Percentiles rank a stretch among this genome's conserved stretches.
Evolutionary conservation across 2,888 invertebrate genomes (phyloP).

Genomic region (Patella caerulea): DNA sequence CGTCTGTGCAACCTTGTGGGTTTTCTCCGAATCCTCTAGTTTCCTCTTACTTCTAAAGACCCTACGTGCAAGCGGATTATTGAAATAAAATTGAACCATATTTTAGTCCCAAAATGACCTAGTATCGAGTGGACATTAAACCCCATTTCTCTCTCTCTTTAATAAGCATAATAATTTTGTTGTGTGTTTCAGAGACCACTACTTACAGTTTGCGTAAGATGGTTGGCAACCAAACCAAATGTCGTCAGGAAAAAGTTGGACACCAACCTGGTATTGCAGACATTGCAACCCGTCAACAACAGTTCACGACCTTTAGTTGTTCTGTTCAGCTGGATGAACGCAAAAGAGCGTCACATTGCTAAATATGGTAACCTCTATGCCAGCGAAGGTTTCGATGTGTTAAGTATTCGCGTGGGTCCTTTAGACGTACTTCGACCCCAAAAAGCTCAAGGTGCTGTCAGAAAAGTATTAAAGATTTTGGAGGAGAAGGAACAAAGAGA

Average conservation of each 20-base stretch:
- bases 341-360: slow-evolving; percentile 85
- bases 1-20: too few relatives aligned
- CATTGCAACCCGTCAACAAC: not conserved
- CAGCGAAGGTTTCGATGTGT: slow-evolving; percentile 88
- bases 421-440: slow-evolving; percentile 89
- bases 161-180: not conserved
- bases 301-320: slow-evolving; percentile 78
- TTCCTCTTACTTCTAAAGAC: too few relatives aligned
- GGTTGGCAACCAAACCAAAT: slow-evolving; percentile 8
- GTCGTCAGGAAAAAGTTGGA: slow-evolving; percentile 13
- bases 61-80: too few relatives aligned
- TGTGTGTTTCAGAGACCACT: slow-evolving; percentile 6
- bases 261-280: slow-evolving; percentile 22
- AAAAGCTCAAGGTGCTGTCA: slow-evolving; percentile 79
- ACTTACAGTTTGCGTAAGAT: not conserved
- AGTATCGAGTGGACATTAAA: too few relatives aligned
- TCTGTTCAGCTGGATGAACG: slow-evolving; percentile 88
- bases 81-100: too few relatives aligned
- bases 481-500: slow-evolving; percentile 77
- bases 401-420: slow-evolving; percentile 84
- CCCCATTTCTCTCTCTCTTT: not conserved
- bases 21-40: too few relatives aligned
- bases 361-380: slow-evolving; percentile 88
- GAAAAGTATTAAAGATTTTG: slow-evolving; percentile 83
- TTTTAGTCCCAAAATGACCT: too few relatives aligned